Percentiles rank a stretch among this genome's conserved stretches.
These are phyloP conservation scores for Porites divaricata DNA, from an alignment of 92 coral and sea anemone species.

Conservation along the genomic window DNA sequence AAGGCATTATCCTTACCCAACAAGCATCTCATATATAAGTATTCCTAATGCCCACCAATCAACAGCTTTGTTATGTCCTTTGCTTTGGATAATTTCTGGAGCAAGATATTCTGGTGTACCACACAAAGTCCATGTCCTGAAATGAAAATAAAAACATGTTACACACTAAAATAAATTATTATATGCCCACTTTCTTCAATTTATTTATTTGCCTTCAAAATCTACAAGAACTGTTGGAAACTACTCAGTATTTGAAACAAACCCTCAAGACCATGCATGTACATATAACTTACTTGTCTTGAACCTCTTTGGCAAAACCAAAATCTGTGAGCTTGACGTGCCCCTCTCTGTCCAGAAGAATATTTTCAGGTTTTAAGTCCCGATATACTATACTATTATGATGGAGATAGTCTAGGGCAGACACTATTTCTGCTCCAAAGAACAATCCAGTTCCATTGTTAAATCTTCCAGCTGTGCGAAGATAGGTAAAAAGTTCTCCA, in stretches of 20 bases:
- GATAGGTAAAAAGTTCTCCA: constrained; percentile 95
- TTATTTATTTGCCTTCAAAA: too few species aligned
- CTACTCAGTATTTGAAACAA: not conserved
- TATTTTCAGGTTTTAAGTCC: constrained; percentile 97
- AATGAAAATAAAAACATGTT: not conserved
- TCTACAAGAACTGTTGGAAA: not conserved
- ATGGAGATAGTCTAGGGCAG: constrained; percentile 94
- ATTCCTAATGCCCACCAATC: constrained; percentile 99
- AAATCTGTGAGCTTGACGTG: constrained; percentile 99
- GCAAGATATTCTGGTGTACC: constrained; percentile 99
- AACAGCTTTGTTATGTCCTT: constrained; percentile 98
- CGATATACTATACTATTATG: constrained; percentile 90
- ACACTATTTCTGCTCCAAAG: constrained; percentile 95
- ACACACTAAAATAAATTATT: not conserved
- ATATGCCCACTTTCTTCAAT: too few species aligned
- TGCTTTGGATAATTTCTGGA: constrained; percentile 98
- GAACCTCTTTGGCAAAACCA: constrained; percentile 99
- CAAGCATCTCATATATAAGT: constrained; percentile 98
- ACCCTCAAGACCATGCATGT: too few species aligned
- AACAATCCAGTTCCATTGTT: constrained; percentile 96
- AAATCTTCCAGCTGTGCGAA: constrained; percentile 98
- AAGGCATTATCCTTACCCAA: constrained; percentile 75
- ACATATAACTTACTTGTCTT: constrained; percentile 85
- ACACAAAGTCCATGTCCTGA: constrained; percentile 98
- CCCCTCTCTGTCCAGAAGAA: constrained; percentile 93